Evolutionary conservation across 2,888 invertebrate species (phyloP), one percentile per base, ranked within the genome.

Genomic region (Chrysolina americana): DNA sequence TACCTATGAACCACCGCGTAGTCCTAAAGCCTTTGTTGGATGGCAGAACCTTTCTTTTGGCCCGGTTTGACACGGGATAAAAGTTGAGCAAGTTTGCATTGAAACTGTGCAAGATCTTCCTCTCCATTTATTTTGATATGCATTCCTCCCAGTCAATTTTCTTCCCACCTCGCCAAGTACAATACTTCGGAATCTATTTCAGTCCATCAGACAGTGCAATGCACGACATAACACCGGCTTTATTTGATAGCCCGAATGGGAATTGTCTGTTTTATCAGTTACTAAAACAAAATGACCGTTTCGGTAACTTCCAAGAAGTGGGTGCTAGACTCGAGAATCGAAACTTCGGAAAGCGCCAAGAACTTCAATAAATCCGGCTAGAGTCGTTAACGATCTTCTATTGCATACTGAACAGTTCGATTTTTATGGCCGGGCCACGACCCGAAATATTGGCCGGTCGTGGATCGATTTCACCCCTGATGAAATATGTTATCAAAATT

Each of bases 321-420:
- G 76, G 76, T 79, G 81, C 80, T 80, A 81, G 81, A 81, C 79
- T 78, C 73, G 76, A 72, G 76, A 70, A 70, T 71, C 76, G 72
- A 77, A 81, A 81, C 78, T 81, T 81, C 79, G 70, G 69, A 77
- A 80, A 77, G 75, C 73, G 69, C 71, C 74, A 73, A 78, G 76
- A 82, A 84, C 80, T 83, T 82, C 83, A 81, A 85, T 85, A 85
- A 85, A 85, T 85, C 83, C 82, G 82, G 81, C 81, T 23, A 63
- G 56, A 75, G 75, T 75, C 84, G 84, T 84, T 85, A 84, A 83
- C 82, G 82, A 79, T 79, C 78, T 81, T 81, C 82, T 75, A 82
- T 82, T 82, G 84, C 83, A 83, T 84, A 84, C 84, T 81, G 82
- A 85, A 79, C 83, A 84, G 83, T 81, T 80, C 78, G 81, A 82